Percentiles rank a stretch among this genome's conserved stretches.
phyloP scores from a whole-genome alignment of 2,888 invertebrate species.

The Leptinotarsa juncta region DNA sequence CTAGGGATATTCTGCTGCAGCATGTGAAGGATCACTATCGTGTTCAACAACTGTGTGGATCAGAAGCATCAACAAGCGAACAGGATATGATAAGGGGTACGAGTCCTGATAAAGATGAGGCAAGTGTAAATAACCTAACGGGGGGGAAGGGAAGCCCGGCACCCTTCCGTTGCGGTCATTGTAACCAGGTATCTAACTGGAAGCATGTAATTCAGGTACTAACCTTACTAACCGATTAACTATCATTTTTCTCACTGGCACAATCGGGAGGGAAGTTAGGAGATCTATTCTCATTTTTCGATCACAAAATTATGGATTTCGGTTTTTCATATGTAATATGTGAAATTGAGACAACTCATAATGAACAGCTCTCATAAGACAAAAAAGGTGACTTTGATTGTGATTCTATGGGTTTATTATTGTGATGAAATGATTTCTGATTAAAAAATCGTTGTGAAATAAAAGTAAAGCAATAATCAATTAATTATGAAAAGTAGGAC shows the following conservation, averaged over 20 bases:
- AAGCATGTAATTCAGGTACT: slow-evolving; percentile 87
- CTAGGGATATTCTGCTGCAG: slow-evolving; percentile 73
- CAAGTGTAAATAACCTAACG: slow-evolving; percentile 66
- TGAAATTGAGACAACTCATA: too few species aligned
- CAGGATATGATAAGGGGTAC: slow-evolving; percentile 57
- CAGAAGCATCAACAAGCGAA: slow-evolving; percentile 30
- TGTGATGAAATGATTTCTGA: too few species aligned
- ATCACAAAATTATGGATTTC: neutral
- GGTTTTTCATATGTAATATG: too few species aligned
- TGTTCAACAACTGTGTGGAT: slow-evolving; percentile 27
- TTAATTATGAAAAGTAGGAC: too few species aligned
- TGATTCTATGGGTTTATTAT: neutral
- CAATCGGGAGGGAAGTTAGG: slow-evolving; percentile 19
- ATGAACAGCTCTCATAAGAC: neutral
- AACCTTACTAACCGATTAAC: slow-evolving; percentile 63
- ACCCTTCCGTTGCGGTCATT: slow-evolving; percentile 80
- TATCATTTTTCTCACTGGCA: slow-evolving; percentile 23
- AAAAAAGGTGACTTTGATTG: neutral
- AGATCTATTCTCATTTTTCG: too few species aligned
- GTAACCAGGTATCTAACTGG: slow-evolving; percentile 86
- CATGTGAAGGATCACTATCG: slow-evolving; percentile 77
- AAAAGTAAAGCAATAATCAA: too few species aligned
- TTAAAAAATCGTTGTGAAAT: too few species aligned
- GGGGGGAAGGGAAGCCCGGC: slow-evolving; percentile 63
- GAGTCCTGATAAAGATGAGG: slow-evolving; percentile 66